Percentiles rank a stretch among this genome's conserved stretches.
phyloP scores from a whole-genome alignment of 30 jellyfish, hydroid and myxozoan genomes.

The Cassiopea andromeda region DNA sequence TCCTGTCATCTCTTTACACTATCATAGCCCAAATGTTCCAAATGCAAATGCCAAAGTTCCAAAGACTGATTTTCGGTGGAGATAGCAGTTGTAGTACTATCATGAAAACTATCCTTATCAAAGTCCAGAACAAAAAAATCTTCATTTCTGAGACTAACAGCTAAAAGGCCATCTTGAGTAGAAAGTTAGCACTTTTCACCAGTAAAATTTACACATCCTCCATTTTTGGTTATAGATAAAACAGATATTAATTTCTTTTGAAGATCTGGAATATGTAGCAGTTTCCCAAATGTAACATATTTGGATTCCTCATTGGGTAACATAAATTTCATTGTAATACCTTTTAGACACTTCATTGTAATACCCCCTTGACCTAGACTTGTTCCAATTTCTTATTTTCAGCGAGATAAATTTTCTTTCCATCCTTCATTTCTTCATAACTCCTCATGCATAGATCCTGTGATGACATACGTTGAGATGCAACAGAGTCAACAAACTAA shows the following conservation, averaged over 20 bases:
- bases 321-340: conserved; percentile 24
- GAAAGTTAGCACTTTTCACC: conserved; percentile 47
- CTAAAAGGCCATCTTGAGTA: conserved; percentile 30
- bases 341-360: conserved; percentile 29
- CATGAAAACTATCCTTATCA: conserved; percentile 13
- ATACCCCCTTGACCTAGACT: too few species aligned
- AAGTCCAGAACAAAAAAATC: conserved; percentile 8
- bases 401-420: conserved; percentile 49
- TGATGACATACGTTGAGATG: conserved; percentile 48
- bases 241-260: conserved; percentile 45
- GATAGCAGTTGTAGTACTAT: conserved; percentile 15
- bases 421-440: conserved; percentile 33
- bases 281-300: conserved; percentile 32
- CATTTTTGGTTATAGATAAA: conserved; percentile 40
- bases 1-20: conserved; percentile 27
- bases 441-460: conserved; percentile 24
- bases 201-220: conserved; percentile 40
- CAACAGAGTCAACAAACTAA: conserved; percentile 31
- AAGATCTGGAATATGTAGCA: conserved; percentile 51
- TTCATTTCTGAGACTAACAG: conserved; percentile 24
- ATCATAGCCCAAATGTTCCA: conserved; percentile 37
- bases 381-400: conserved; percentile 30
- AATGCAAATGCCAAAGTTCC: conserved; percentile 35
- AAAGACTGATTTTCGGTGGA: conserved; percentile 45
- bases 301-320: conserved; percentile 28